Evolutionary conservation across 2,888 invertebrate species (phyloP).

Genomic region (Diarsia dahlii): DNA sequence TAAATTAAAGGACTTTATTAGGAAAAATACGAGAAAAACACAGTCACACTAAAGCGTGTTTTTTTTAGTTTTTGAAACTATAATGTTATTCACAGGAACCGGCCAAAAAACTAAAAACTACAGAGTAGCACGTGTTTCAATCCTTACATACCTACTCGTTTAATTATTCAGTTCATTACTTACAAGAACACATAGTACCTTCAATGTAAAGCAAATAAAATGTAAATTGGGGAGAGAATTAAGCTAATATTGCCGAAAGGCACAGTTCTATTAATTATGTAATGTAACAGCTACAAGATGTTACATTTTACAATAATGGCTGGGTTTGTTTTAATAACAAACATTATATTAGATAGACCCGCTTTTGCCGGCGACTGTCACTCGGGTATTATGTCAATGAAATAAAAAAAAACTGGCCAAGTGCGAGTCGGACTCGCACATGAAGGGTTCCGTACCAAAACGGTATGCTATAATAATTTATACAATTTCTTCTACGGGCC

Average conservation of each 20-base stretch:
- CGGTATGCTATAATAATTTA: too few species aligned
- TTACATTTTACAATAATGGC: neutral
- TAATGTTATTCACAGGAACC: neutral
- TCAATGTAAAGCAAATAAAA: conserved; percentile 42
- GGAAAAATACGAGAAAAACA: neutral
- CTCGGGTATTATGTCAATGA: neutral
- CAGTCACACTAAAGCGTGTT: neutral
- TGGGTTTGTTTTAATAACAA: conserved; percentile 4
- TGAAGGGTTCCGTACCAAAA: too few species aligned
- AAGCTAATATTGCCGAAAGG: conserved; percentile 29
- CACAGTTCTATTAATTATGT: conserved; percentile 34
- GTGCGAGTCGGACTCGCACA: too few species aligned
- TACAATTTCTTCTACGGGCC: too few species aligned
- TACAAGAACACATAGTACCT: conserved; percentile 12
- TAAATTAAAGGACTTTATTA: neutral
- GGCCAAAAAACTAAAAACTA: neutral
- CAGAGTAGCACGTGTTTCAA: neutral
- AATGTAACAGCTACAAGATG: conserved; percentile 20
- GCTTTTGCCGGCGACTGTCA: neutral
- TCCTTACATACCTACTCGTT: neutral
- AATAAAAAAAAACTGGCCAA: neutral
- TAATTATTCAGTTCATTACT: conserved; percentile 21
- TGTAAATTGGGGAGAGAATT: conserved; percentile 52
- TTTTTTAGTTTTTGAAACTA: neutral
- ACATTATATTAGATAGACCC: neutral